These are phyloP conservation scores for Lamproptera curius DNA, from an alignment of 2,888 invertebrate genomes.

Conservation along the genomic window DNA sequence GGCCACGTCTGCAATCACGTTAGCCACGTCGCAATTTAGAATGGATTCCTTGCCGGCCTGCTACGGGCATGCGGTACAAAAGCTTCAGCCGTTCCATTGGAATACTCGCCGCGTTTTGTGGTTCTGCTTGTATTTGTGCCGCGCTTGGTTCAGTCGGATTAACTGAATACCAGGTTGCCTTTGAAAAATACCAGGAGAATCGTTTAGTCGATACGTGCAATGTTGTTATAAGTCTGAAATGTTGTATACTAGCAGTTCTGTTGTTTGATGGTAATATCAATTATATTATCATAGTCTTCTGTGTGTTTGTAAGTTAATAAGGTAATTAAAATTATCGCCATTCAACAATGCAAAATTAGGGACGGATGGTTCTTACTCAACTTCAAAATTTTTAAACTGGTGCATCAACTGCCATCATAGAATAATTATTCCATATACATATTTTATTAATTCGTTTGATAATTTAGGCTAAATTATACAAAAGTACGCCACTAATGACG, in stretches of 20 bases:
- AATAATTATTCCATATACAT: no score
- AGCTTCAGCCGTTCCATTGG: conserved; percentile 5
- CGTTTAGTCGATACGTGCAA: background rate
- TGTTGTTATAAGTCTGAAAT: background rate
- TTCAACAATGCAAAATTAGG: no score
- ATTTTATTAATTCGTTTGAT: no score
- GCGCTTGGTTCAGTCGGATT: no score
- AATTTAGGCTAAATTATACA: no score
- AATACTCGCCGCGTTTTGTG: background rate
- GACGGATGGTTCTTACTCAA: no score
- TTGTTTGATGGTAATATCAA: background rate
- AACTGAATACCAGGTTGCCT: background rate
- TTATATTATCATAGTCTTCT: background rate
- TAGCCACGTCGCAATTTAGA: background rate
- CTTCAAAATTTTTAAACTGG: no score
- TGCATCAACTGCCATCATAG: no score
- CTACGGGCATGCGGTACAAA: background rate
- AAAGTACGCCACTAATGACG: no score
- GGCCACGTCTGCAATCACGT: background rate
- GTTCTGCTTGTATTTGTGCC: background rate
- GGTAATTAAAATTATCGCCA: no score
- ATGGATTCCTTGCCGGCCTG: background rate
- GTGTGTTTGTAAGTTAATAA: background rate
- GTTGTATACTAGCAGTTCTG: background rate
- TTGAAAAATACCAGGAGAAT: background rate